Conservation (phyloP, 1,140 invertebrate genomes). For the Trichogramma pretiosum region DNA sequence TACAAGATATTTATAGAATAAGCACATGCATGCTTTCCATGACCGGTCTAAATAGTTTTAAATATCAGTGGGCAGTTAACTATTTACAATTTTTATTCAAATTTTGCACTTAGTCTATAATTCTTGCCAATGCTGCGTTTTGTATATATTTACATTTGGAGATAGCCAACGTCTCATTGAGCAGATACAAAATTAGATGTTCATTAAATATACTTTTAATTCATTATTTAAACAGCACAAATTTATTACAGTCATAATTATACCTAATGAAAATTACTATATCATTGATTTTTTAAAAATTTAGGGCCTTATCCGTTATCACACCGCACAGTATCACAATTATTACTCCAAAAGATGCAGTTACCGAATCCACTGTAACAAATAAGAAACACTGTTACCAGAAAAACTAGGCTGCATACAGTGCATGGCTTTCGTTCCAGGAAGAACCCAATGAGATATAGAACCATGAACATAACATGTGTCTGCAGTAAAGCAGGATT, state of each 20-base stretch:
- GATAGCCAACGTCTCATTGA: constrained; percentile 8
- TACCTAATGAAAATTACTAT: constrained; percentile 13
- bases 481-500: constrained; percentile 91
- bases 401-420: constrained; percentile 88
- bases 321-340: constrained; percentile 66
- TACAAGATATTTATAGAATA: too few species aligned
- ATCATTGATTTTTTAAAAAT: constrained; percentile 6
- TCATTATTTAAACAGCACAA: constrained; percentile 5
- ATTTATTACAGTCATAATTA: constrained; percentile 6
- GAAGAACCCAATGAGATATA: constrained; percentile 90
- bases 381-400: constrained; percentile 83
- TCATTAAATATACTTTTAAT: constrained; percentile 1
- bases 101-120: constrained; percentile 6
- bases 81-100: constrained; percentile 17
- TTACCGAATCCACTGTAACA: constrained; percentile 94
- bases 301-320: constrained; percentile 47
- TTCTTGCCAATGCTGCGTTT: constrained; percentile 7
- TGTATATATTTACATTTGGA: constrained; percentile 20
- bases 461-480: constrained; percentile 92
- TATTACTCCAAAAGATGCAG: constrained; percentile 82
- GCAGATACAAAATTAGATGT: constrained; percentile 13
- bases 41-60: too few species aligned
- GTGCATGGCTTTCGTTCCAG: constrained; percentile 93
- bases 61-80: too few species aligned
- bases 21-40: too few species aligned